Evolutionary conservation across 2,888 invertebrate species (phyloP), one percentile per base, ranked within the genome.

Genomic region (Tortricodes alternella): DNA sequence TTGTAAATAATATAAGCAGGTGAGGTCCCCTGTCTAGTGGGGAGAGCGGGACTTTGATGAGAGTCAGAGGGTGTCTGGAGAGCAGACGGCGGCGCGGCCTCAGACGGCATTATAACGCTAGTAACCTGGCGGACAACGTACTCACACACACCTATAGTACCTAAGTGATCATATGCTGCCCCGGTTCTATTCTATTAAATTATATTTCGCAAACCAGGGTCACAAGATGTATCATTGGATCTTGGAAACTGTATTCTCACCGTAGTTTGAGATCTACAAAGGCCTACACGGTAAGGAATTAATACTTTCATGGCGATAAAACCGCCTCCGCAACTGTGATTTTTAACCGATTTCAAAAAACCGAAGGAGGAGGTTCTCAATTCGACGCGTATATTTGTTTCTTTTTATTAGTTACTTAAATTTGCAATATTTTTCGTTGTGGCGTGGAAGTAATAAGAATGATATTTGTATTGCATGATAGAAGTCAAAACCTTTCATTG

Each of bases 11-110:
- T 44, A 11, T 15, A 27, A 49, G 9, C 56, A 50, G 50, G 50
- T 50, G 37, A 24, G n/a, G n/a, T n/a, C 24, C 19, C 39, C 32
- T 39, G 32, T 16, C 37, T 39, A 51, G 37, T 38, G 32, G 39
- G 35, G 44, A 34, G 58, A 35, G 9, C 21, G 35, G 34, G 38
- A 15, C 23, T 43, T 53, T 49, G 48, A 19, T 48, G 37, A 41
- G 34, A 46, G 44, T 38, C 50, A 60, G 62, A 65, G 66, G 67
- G 65, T 65, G 65, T 66, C 66, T 67, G 62, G 58, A 67, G 65
- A 64, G 62, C 66, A 66, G 58, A 58, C 60, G 49, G 49, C 53
- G 61, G 48, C 53, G 62, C 53, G 59, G 44, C 59, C 63, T 58
- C 39, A 44, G 35, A 55, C 43, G 46, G 50, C 50, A 41, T 50